These are phyloP conservation scores for Stenolophus ochropezus DNA, from an alignment of 2,888 invertebrate species.

Conservation along the genomic window DNA sequence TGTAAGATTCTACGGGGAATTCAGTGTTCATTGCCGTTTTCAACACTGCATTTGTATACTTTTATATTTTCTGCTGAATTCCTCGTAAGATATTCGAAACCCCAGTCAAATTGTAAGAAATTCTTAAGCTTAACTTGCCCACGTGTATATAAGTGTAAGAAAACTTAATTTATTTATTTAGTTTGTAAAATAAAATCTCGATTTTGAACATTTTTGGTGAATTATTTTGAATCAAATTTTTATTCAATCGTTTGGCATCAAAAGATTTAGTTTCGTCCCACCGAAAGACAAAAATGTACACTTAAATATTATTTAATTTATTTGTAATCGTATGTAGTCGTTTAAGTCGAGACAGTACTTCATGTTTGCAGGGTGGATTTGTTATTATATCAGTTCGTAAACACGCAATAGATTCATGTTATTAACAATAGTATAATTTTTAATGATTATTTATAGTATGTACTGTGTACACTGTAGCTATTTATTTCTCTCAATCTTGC, in stretches of 20 bases:
- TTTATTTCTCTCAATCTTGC: constrained; percentile 59
- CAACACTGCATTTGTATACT: constrained; percentile 51
- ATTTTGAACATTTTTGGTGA: constrained; percentile 33
- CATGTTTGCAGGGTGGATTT: constrained; percentile 58
- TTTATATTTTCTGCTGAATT: constrained; percentile 40
- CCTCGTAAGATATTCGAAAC: constrained; percentile 25
- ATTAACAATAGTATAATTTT: constrained; percentile 69
- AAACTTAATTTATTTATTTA: constrained; percentile 59
- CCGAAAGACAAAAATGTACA: constrained; percentile 58
- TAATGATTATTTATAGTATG: constrained; percentile 70
- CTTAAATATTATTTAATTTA: constrained; percentile 51
- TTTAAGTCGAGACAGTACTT: constrained; percentile 44
- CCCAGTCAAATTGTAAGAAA: constrained; percentile 58
- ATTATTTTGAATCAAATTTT: constrained; percentile 29
- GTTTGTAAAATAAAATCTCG: constrained; percentile 52
- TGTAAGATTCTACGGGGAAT: constrained; percentile 3
- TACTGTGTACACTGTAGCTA: constrained; percentile 71
- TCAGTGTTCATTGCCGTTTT: constrained; percentile 5
- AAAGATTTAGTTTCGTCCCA: constrained; percentile 54
- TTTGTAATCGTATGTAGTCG: constrained; percentile 40
- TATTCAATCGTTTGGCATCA: constrained; percentile 18
- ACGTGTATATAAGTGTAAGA: constrained; percentile 59
- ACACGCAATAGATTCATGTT: constrained; percentile 55
- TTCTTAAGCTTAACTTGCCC: constrained; percentile 60
- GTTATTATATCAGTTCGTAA: constrained; percentile 55